Percentiles rank a stretch among this genome's conserved stretches.
Evolutionary conservation across 2,888 invertebrate species (phyloP).

Genomic region (Lasioglossum marginatum): DNA sequence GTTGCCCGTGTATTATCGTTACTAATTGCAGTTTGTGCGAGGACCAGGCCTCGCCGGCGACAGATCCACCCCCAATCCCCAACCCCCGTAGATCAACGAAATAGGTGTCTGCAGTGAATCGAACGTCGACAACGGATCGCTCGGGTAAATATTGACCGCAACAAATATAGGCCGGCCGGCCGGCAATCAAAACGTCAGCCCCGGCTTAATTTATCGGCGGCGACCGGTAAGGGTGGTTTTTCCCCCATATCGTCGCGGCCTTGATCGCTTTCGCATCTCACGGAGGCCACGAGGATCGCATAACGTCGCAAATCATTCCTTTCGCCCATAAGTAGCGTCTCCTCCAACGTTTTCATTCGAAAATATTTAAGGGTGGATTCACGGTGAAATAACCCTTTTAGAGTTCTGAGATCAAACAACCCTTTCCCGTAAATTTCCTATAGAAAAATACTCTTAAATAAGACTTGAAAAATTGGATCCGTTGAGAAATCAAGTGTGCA

Average conservation of each 20-base stretch:
- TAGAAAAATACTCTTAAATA: not conserved
- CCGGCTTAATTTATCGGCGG: slow-evolving; percentile 47
- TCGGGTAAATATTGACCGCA: slow-evolving; percentile 53
- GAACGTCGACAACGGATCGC: slow-evolving; percentile 40
- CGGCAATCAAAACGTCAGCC: slow-evolving; percentile 50
- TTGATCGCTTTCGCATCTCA: slow-evolving; percentile 1
- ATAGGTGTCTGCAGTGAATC: slow-evolving; percentile 37
- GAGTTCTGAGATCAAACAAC: too few relatives aligned
- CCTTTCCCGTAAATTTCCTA: too few relatives aligned
- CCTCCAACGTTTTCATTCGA: not conserved
- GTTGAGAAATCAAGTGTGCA: too few relatives aligned
- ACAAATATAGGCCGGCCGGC: slow-evolving; percentile 47
- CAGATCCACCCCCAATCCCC: not conserved
- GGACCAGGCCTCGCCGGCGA: not conserved
- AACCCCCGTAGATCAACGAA: slow-evolving; percentile 28
- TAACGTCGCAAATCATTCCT: not conserved
- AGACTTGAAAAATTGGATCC: too few relatives aligned
- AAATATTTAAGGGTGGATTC: not conserved
- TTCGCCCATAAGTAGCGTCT: not conserved
- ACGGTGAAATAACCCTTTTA: not conserved
- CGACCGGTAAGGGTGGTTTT: slow-evolving; percentile 8
- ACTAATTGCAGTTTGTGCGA: slow-evolving; percentile 59
- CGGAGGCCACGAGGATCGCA: not conserved
- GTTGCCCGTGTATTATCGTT: slow-evolving; percentile 62
- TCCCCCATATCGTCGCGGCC: slow-evolving; percentile 6